These are phyloP conservation scores for Dolichallabes microphthalmus DNA, from an alignment of 2,113 vertebrate species.

Conservation along the genomic window DNA sequence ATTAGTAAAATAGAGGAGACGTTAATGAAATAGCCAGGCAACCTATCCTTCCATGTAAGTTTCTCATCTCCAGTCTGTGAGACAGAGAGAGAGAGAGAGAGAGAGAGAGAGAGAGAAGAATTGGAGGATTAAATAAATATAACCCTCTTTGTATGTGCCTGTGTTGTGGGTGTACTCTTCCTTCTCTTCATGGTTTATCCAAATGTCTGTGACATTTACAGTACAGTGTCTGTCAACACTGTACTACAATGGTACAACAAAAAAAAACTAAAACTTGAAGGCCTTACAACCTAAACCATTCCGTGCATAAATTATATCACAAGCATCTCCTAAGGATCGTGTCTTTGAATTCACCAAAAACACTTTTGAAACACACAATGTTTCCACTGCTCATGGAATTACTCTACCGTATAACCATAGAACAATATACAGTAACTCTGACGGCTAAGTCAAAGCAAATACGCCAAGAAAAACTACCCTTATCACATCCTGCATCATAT, in stretches of 20 bases:
- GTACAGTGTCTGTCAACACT: neutral
- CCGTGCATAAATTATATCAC: slow-evolving; percentile 5
- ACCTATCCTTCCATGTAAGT: slow-evolving; percentile 87
- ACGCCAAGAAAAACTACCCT: slow-evolving; percentile 19
- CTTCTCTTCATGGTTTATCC: neutral
- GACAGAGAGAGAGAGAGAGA: neutral
- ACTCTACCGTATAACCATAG: neutral
- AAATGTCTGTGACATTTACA: neutral
- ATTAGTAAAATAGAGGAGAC: slow-evolving; percentile 92
- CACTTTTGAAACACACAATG: slow-evolving; percentile 2
- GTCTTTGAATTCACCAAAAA: slow-evolving; percentile 9
- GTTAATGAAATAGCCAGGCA: slow-evolving; percentile 89
- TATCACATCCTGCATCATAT: neutral
- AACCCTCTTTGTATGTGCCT: neutral
- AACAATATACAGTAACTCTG: neutral
- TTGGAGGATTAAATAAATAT: slow-evolving; percentile 6
- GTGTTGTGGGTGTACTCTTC: neutral
- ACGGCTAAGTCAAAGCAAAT: slow-evolving; percentile 1
- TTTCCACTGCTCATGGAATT: neutral
- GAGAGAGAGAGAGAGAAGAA: neutral
- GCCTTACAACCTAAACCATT: slow-evolving; percentile 6
- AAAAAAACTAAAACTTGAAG: neutral
- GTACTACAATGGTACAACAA: slow-evolving; percentile 14
- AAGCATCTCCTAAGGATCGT: slow-evolving; percentile 11
- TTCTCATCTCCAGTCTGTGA: slow-evolving; percentile 77